These are phyloP conservation scores for Trachymyrmex cornetzi DNA, from an alignment of 1,140 invertebrate species.

Conservation along the genomic window DNA sequence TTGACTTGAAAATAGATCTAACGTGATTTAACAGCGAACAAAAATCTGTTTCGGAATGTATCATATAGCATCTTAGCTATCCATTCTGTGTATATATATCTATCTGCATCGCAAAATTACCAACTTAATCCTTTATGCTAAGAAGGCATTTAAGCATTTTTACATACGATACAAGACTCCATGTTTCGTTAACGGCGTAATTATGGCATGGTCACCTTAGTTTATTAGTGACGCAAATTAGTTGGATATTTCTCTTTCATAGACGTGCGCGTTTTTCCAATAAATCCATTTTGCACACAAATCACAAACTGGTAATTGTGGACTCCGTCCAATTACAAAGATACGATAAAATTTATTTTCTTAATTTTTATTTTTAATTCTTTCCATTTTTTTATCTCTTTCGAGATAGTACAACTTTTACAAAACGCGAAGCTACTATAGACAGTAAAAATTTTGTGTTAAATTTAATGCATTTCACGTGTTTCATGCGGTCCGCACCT, in stretches of 20 bases:
- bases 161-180: background rate
- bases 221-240: background rate
- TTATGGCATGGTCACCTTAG: no score
- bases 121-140: background rate
- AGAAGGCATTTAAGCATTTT: background rate
- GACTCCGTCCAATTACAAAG: background rate
- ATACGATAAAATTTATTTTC: background rate
- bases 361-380: background rate
- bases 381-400: no score
- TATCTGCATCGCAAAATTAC: background rate
- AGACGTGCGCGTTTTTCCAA: background rate
- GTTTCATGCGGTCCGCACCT: no score
- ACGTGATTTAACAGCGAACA: no score
- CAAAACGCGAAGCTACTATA: no score
- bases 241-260: background rate
- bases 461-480: no score
- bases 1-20: no score
- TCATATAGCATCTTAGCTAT: background rate
- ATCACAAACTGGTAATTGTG: background rate
- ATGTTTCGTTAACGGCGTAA: background rate
- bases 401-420: no score
- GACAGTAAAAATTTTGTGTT: no score
- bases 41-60: no score
- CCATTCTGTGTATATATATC: no score
- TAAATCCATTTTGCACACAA: conserved; percentile 7